These are phyloP conservation scores for Merops nubicus DNA, from an alignment of 2,113 vertebrate genomes.

Conservation along the genomic window DNA sequence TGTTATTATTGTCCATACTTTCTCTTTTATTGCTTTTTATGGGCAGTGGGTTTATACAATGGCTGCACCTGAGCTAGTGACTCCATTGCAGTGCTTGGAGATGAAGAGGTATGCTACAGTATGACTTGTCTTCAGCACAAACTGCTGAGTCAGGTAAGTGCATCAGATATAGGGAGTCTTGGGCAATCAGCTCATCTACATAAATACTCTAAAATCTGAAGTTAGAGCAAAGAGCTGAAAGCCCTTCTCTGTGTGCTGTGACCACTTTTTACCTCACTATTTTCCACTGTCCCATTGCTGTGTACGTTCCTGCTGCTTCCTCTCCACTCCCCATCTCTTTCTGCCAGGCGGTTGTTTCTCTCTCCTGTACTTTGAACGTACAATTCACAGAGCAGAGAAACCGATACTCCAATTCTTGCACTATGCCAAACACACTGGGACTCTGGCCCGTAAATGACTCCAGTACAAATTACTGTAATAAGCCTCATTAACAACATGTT, in stretches of 20 bases:
- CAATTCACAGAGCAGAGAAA: not conserved
- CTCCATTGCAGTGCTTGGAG: not conserved
- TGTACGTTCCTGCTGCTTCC: not conserved
- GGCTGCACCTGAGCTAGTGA: not conserved
- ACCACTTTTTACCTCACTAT: not conserved
- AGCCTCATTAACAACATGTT: not conserved
- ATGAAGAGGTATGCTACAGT: not conserved
- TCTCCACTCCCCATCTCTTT: not conserved
- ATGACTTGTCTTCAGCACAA: not conserved
- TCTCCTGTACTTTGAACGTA: not conserved
- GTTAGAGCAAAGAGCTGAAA: not conserved
- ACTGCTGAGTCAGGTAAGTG: not conserved
- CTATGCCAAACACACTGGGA: not conserved
- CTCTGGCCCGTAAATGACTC: not conserved
- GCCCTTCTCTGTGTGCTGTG: not conserved
- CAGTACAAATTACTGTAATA: conserved; percentile 1
- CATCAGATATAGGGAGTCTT: not conserved
- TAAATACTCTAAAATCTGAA: not conserved
- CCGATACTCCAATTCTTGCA: not conserved
- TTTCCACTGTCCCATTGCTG: not conserved
- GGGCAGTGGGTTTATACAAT: not conserved
- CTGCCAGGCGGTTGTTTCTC: not conserved
- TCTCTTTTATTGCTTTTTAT: not conserved
- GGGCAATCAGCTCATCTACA: not conserved
- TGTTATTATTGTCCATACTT: not conserved